Conservation (phyloP, 92 coral and sea anemone species). For the Porites evermanni region DNA sequence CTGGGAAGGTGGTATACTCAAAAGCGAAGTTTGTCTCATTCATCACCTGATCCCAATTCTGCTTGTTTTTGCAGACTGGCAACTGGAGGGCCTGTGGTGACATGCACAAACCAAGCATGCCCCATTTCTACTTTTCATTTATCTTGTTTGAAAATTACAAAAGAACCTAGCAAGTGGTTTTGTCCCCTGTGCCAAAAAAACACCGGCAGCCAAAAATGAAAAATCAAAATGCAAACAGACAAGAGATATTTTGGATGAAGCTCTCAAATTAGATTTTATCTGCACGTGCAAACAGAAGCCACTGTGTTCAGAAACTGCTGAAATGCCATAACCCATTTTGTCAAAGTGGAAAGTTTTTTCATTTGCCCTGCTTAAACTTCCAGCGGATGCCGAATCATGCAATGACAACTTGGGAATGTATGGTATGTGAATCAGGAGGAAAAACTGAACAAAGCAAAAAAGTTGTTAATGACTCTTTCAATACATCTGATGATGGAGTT, state of each 20-base stretch:
- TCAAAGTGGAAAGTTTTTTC: slow-evolving; percentile 68
- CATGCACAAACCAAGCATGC: slow-evolving; percentile 32
- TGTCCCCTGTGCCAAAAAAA: slow-evolving; percentile 63
- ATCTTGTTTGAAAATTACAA: slow-evolving; percentile 45
- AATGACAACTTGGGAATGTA: slow-evolving; percentile 56
- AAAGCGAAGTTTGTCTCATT: neutral
- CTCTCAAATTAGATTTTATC: slow-evolving; percentile 29
- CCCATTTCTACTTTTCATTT: slow-evolving; percentile 51
- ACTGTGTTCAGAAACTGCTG: slow-evolving; percentile 47
- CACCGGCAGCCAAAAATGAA: slow-evolving; percentile 30
- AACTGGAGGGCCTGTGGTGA: slow-evolving; percentile 27
- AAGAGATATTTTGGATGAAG: slow-evolving; percentile 41
- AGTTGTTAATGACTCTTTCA: slow-evolving; percentile 34
- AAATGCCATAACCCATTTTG: slow-evolving; percentile 52
- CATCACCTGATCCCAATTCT: neutral
- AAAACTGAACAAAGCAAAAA: slow-evolving; percentile 14
- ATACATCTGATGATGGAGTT: slow-evolving; percentile 20
- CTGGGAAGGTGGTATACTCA: slow-evolving; percentile 14
- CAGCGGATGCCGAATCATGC: slow-evolving; percentile 68
- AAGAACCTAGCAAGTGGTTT: slow-evolving; percentile 31
- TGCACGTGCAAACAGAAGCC: slow-evolving; percentile 60
- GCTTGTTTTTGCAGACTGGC: slow-evolving; percentile 51
- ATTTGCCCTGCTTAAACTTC: slow-evolving; percentile 52
- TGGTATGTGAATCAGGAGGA: slow-evolving; percentile 43
- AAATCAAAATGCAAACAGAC: slow-evolving; percentile 32